Percentiles rank a stretch among this genome's conserved stretches.
Evolutionary conservation across 2,113 vertebrate species (phyloP).

Genomic region (Haplotaxodon microlepis): DNA sequence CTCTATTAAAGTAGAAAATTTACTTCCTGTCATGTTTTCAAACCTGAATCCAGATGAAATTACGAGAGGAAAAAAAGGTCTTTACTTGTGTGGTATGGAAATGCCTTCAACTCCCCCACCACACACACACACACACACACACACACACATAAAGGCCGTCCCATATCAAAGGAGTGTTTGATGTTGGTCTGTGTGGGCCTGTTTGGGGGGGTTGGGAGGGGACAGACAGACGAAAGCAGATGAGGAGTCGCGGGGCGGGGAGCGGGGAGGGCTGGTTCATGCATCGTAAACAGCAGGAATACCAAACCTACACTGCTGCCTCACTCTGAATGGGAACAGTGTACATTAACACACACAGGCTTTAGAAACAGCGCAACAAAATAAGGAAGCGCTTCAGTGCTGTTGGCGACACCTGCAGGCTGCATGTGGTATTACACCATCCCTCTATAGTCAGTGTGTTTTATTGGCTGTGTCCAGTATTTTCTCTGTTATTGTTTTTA

Average conservation of each 20-base stretch:
- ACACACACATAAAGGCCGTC: background rate
- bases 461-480: fast-evolving
- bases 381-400: background rate
- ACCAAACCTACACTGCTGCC: background rate
- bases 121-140: background rate
- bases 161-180: constrained; percentile 44
- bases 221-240: background rate
- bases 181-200: constrained; percentile 13
- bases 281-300: constrained; percentile 24
- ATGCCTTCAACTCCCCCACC: background rate
- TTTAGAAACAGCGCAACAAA: background rate
- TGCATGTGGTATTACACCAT: fast-evolving
- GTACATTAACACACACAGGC: background rate
- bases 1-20: background rate
- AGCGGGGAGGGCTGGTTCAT: background rate
- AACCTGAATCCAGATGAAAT: background rate
- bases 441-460: fast-evolving
- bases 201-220: background rate
- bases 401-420: background rate
- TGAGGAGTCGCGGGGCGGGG: background rate
- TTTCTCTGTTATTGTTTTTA: background rate
- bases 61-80: background rate
- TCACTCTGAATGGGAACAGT: background rate
- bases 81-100: constrained; percentile 19
- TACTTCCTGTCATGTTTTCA: background rate